phyloP scores from a whole-genome alignment of 2,888 invertebrate species.

The Conops quadrifasciatus region DNA sequence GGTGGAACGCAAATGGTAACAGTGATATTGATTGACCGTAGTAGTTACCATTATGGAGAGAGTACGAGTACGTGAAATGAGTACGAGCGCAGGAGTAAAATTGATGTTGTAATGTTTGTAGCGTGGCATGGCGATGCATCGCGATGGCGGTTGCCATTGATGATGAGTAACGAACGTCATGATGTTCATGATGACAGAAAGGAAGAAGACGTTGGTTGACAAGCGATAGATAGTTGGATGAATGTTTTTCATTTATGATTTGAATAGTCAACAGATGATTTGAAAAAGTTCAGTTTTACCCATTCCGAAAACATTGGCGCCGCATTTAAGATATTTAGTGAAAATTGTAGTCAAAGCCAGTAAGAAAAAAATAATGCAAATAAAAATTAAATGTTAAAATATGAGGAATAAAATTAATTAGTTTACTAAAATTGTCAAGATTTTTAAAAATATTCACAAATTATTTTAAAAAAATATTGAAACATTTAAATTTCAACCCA shows the following conservation, averaged over 20 bases:
- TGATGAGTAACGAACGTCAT: too few relatives aligned
- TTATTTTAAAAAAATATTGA: constrained; percentile 1
- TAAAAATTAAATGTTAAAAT: neutral
- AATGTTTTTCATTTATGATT: too few relatives aligned
- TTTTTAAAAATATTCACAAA: too few relatives aligned
- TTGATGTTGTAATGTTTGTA: neutral
- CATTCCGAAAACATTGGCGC: neutral
- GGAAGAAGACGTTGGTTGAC: too few relatives aligned
- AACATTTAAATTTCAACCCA: neutral
- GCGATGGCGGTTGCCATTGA: too few relatives aligned
- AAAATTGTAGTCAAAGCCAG: neutral
- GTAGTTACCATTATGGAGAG: constrained; percentile 19
- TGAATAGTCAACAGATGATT: neutral
- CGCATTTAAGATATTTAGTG: neutral
- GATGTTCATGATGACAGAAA: too few relatives aligned
- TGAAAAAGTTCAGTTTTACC: neutral
- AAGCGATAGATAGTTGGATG: too few relatives aligned
- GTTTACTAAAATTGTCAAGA: too few relatives aligned
- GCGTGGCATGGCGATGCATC: neutral
- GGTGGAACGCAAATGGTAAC: constrained; percentile 32
- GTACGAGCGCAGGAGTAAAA: neutral
- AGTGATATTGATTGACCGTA: neutral
- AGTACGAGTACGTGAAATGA: neutral
- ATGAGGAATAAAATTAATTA: neutral
- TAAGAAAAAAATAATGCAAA: constrained; percentile 1